Base-by-base conservation (phyloP, 2,797 vertebrate genomes). In the Graptemys geographica region DNA sequence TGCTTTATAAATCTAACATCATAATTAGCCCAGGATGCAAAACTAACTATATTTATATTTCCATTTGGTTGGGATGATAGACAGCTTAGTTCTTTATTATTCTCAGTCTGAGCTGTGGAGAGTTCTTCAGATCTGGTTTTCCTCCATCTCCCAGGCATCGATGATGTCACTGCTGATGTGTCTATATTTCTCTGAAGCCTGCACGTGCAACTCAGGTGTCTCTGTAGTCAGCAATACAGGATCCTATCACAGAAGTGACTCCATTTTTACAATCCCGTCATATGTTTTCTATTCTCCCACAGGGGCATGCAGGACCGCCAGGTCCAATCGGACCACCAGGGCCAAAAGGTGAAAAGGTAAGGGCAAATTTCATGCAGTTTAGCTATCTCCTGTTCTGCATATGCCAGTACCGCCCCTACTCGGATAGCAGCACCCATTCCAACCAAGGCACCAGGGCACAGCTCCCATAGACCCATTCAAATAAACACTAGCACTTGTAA, bases 341-440 rank as follows among this genome's bases (percentile, higher is more conserved):
- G 97, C 97, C 99, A 94, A 99, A 99, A 98, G 99, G 99, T 95
- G 99, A 99, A 98, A 99, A 99, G 99, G 99, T 99, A 98, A 90
- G 97, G 8, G 0, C n/a, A 5, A 28, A 9, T 1, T 52, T 72
- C 51, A 15, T 28, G 21, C 16, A 28, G 11, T 76, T 47, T 57
- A 57, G 21, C 82, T 9, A 3, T 5, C 85, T 74, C 12, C 0
- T 78, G 47, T 80, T 37, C 6, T 37, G 74, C 27, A 49, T 49
- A 11, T 31, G 74, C 74, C 41, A 78, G n/a, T 21, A 49, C 13
- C 18, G 15, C 12, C 44, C 27, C 7, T 15, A 16, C 13, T 78
- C 25, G 6, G 37, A 33, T 21, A 79, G 23, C 21, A 23, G 51
- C 8, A 41, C 10, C 5, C 9, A 21, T 12, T 25, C 79, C 44